Evolutionary conservation across 2,113 vertebrate genomes (phyloP).

Genomic region (cattle (Bos taurus)): DNA sequence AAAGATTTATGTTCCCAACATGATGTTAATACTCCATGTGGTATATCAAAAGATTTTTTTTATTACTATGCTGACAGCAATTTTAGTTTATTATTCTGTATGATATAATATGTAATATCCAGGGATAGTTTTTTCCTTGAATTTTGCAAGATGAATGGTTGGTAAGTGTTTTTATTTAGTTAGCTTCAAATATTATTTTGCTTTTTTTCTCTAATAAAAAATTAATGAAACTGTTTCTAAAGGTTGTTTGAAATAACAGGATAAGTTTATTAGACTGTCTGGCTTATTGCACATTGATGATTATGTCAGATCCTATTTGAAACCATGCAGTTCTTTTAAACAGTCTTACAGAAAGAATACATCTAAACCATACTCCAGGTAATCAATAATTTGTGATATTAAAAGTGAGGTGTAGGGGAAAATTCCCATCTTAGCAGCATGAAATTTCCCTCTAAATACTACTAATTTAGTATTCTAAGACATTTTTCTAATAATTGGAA

Average conservation of each 20-base stretch:
- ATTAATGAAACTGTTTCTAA: neutral
- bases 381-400: slow-evolving; percentile 11
- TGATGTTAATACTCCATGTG: neutral
- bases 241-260: neutral
- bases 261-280: neutral
- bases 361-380: neutral
- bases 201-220: neutral
- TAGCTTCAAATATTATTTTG: neutral
- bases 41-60: neutral
- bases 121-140: neutral
- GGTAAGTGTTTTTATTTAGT: neutral
- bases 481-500: neutral
- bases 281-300: neutral
- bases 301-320: neutral
- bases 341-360: neutral
- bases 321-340: neutral
- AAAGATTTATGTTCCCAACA: slow-evolving; percentile 12
- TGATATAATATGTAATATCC: neutral
- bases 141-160: neutral
- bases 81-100: slow-evolving; percentile 8
- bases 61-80: neutral
- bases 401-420: neutral
- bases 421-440: neutral
- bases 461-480: neutral
- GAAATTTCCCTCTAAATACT: neutral